A percentile compares a stretch with the other conserved stretches of the same genome.
Conservation (phyloP, 1,140 invertebrate genomes). For the Pogonus chalceus region DNA sequence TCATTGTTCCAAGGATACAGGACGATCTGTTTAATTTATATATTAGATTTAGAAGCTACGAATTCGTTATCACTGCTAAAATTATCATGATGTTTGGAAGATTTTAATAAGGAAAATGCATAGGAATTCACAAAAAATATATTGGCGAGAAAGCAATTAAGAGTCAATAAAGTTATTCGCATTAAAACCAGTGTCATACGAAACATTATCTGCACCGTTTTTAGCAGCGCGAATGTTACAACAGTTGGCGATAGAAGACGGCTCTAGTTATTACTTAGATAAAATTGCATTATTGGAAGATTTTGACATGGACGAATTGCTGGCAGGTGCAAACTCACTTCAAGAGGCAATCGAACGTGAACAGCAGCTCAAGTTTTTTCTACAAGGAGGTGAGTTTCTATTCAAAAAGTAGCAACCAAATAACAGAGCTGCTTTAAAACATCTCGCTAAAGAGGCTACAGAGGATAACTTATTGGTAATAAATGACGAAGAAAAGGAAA, state of each 20-base stretch:
- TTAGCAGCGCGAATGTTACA: conserved; percentile 21
- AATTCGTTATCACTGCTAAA: conserved; percentile 21
- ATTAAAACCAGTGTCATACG: conserved; percentile 27
- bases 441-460: background rate
- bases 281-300: conserved; percentile 22
- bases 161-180: conserved; percentile 10
- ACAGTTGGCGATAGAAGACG: background rate
- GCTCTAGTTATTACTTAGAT: conserved; percentile 19
- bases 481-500: background rate
- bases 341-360: conserved; percentile 1
- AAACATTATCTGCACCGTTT: conserved; percentile 21
- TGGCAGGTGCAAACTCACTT: conserved; percentile 26
- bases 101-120: conserved; percentile 16
- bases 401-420: background rate
- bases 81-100: conserved; percentile 20
- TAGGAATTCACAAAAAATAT: conserved; percentile 31
- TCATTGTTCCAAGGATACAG: conserved; percentile 28
- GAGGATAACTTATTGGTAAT: background rate
- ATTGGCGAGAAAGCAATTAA: conserved; percentile 28
- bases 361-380: background rate
- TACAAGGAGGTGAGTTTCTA: background rate
- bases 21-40: conserved; percentile 28
- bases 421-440: background rate
- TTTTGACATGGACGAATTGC: conserved; percentile 37
- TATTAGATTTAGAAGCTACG: conserved; percentile 22